Conservation (phyloP, 2,888 invertebrate species). For the Tenthredo notha region DNA sequence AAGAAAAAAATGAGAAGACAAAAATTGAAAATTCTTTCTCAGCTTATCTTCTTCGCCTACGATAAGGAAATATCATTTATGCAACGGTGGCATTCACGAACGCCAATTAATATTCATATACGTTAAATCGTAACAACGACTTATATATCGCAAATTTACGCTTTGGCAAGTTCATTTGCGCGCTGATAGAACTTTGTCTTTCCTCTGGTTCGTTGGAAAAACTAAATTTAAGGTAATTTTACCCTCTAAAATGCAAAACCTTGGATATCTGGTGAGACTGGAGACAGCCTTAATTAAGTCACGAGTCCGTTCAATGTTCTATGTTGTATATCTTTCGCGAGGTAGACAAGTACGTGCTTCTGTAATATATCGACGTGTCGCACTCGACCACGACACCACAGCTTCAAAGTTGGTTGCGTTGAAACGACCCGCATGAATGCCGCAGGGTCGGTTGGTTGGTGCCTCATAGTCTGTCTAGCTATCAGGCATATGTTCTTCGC, state of each 20-base stretch:
- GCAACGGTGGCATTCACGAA: no score
- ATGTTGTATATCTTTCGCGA: not conserved
- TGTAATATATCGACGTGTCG: slow-evolving; percentile 1
- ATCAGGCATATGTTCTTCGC: slow-evolving; percentile 17
- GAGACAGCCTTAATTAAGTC: not conserved
- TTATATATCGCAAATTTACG: not conserved
- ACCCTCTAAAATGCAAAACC: not conserved
- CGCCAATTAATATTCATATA: not conserved
- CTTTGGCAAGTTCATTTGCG: not conserved
- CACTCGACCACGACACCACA: slow-evolving; percentile 17
- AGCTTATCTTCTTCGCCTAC: not conserved
- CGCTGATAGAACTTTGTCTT: not conserved
- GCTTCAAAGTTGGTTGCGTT: slow-evolving; percentile 28
- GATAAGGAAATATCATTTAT: not conserved
- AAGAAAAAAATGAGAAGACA: not conserved
- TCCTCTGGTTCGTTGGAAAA: no score
- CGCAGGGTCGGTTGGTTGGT: not conserved
- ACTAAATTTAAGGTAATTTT: not conserved
- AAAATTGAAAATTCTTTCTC: not conserved
- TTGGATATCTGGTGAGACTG: not conserved
- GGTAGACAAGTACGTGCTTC: not conserved
- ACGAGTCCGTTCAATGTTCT: not conserved
- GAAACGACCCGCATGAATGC: slow-evolving; percentile 21
- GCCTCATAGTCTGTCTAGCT: slow-evolving; percentile 19
- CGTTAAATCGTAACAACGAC: not conserved